Percentiles rank a stretch among this genome's conserved stretches.
phyloP scores from a whole-genome alignment of 2,113 vertebrate genomes.

The Boulengeromyrus knoepffleri region DNA sequence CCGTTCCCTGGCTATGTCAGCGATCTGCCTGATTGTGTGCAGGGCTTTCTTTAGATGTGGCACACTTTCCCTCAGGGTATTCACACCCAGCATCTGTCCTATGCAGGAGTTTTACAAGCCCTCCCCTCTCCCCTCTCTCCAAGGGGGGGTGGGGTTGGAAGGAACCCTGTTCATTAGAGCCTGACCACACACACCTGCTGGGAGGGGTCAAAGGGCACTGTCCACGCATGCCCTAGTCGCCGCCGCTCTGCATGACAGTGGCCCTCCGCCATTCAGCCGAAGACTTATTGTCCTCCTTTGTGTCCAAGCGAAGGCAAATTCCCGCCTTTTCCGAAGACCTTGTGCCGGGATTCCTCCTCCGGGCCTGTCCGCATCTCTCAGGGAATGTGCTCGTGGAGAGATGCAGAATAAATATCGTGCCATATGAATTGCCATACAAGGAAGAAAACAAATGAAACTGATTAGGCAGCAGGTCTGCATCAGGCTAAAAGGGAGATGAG shows the following conservation, averaged over 20 bases:
- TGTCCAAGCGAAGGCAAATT: not conserved
- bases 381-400: not conserved
- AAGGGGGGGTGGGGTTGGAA: not conserved
- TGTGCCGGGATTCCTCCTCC: not conserved
- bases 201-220: slow-evolving; percentile 18
- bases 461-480: not conserved
- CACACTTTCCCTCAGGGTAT: slow-evolving; percentile 20
- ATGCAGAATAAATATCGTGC: not conserved
- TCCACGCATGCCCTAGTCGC: slow-evolving; percentile 7
- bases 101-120: slow-evolving; percentile 13
- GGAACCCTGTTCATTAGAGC: slow-evolving; percentile 11
- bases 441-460: not conserved
- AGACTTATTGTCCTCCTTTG: slow-evolving; percentile 4
- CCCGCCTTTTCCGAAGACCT: not conserved
- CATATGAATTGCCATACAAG: not conserved
- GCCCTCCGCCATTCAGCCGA: not conserved
- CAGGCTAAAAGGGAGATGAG: not conserved
- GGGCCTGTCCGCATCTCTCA: not conserved
- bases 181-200: slow-evolving; percentile 22
- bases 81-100: slow-evolving; percentile 21
- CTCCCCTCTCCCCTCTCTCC: not conserved
- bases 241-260: slow-evolving; percentile 19
- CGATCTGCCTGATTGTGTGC: slow-evolving; percentile 7
- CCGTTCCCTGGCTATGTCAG: not conserved
- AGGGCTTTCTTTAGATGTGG: not conserved